Evolutionary conservation across 1,140 invertebrate species (phyloP).

Genomic region (Littorina saxatilis): DNA sequence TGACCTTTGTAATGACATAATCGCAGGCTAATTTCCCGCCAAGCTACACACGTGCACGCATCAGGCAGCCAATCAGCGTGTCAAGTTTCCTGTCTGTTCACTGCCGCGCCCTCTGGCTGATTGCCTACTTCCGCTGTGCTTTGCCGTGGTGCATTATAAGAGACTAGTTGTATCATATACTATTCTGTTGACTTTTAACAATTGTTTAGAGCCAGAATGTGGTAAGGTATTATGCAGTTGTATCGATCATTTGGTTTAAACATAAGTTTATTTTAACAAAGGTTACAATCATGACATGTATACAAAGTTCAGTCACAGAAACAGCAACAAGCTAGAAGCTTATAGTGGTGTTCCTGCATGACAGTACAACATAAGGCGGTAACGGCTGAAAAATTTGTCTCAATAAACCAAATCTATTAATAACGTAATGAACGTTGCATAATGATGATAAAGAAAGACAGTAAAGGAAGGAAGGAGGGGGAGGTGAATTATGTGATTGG

Average conservation of each 20-base stretch:
- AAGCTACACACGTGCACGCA: neutral
- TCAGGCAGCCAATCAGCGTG: slow-evolving; percentile 11
- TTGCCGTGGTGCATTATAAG: neutral
- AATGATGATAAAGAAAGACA: too few species aligned
- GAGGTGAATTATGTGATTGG: too few species aligned
- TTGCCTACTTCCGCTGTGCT: slow-evolving; percentile 2
- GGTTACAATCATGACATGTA: neutral
- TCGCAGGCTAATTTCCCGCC: neutral
- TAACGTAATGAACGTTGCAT: too few species aligned
- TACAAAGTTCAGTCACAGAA: neutral
- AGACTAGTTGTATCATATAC: neutral
- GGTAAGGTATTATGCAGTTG: neutral
- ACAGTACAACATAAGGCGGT: too few species aligned
- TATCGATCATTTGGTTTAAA: neutral
- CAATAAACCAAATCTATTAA: too few species aligned
- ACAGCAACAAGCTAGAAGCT: too few species aligned
- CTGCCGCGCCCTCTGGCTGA: neutral
- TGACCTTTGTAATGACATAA: neutral
- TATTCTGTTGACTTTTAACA: neutral
- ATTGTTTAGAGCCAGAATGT: neutral
- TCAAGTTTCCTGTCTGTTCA: neutral
- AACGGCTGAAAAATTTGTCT: too few species aligned
- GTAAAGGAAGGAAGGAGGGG: too few species aligned
- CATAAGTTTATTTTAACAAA: too few species aligned
- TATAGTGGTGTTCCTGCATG: too few species aligned